These are phyloP conservation scores for Drosophila formosana DNA, from an alignment of 2,888 invertebrate genomes.

Conservation along the genomic window DNA sequence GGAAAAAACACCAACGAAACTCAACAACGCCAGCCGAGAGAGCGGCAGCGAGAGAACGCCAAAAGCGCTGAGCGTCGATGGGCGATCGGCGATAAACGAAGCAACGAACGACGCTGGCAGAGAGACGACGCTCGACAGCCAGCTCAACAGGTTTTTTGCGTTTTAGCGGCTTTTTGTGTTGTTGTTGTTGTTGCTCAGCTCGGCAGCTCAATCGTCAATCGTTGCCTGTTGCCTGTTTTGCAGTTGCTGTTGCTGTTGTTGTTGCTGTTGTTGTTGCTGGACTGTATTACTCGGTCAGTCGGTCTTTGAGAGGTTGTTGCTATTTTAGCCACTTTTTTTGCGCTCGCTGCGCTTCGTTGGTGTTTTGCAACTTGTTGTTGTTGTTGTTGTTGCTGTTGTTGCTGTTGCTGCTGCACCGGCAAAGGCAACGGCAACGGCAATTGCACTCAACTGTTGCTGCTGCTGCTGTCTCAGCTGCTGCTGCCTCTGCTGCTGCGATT, in stretches of 20 bases:
- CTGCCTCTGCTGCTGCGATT: conserved; percentile 40
- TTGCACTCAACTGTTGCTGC: conserved; percentile 67
- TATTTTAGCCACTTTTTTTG: conserved; percentile 76
- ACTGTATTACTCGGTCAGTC: conserved; percentile 86
- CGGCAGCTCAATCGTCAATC: conserved; percentile 23
- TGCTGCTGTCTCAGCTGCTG: conserved; percentile 16
- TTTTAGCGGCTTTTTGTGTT: conserved; percentile 69
- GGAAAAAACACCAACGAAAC: conserved; percentile 73
- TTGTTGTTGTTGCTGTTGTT: conserved; percentile 51
- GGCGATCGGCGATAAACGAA: conserved; percentile 67
- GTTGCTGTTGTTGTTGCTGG: conserved; percentile 68
- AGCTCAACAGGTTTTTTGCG: conserved; percentile 72
- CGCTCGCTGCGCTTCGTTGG: conserved; percentile 62
- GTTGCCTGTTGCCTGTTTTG: conserved; percentile 51
- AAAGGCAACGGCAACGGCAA: conserved; percentile 71
- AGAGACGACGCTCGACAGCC: conserved; percentile 51
- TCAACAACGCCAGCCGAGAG: conserved; percentile 59
- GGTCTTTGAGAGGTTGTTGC: conserved; percentile 86
- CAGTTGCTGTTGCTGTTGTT: conserved; percentile 42
- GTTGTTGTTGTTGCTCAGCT: conserved; percentile 69
- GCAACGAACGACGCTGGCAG: conserved; percentile 79
- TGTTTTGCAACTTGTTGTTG: conserved; percentile 70
- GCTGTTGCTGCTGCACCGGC: conserved; percentile 56
- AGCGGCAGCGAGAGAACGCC: conserved; percentile 3
- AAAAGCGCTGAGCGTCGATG: conserved; percentile 16